phyloP scores from a whole-genome alignment of 2,888 invertebrate species.

The Melipona beecheii region DNA sequence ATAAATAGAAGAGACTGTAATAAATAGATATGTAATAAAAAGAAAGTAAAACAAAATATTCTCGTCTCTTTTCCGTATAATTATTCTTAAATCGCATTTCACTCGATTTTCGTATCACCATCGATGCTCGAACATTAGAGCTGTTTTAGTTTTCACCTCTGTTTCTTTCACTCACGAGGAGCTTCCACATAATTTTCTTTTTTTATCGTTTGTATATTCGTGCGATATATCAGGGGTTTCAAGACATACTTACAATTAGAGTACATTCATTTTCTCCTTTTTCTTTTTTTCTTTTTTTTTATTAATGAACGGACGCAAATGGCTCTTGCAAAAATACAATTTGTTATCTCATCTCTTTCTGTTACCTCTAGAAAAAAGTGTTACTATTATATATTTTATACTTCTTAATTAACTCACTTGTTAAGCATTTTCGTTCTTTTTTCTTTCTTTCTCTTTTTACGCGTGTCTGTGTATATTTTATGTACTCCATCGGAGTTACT shows the following conservation, averaged over 20 bases:
- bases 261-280: slow-evolving; percentile 10
- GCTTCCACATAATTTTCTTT: neutral
- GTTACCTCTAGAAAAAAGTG: slow-evolving; percentile 59
- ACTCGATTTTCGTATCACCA: neutral
- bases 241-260: slow-evolving; percentile 56
- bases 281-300: slow-evolving; percentile 13
- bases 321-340: slow-evolving; percentile 78
- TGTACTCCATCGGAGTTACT: slow-evolving; percentile 14
- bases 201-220: neutral
- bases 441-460: neutral
- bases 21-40: neutral
- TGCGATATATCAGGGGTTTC: slow-evolving; percentile 31
- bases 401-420: slow-evolving; percentile 47
- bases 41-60: neutral
- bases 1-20: neutral
- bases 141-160: neutral
- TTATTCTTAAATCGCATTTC: slow-evolving; percentile 3
- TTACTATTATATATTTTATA: slow-evolving; percentile 54
- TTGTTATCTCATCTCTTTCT: slow-evolving; percentile 52
- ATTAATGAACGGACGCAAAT: slow-evolving; percentile 73
- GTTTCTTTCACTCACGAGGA: neutral
- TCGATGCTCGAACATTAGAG: neutral
- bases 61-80: slow-evolving; percentile 34
- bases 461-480: neutral
- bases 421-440: slow-evolving; percentile 30